Percentiles rank a stretch among this genome's conserved stretches.
These are phyloP conservation scores for Agrochola litura DNA, from an alignment of 2,888 invertebrate species.

Conservation along the genomic window DNA sequence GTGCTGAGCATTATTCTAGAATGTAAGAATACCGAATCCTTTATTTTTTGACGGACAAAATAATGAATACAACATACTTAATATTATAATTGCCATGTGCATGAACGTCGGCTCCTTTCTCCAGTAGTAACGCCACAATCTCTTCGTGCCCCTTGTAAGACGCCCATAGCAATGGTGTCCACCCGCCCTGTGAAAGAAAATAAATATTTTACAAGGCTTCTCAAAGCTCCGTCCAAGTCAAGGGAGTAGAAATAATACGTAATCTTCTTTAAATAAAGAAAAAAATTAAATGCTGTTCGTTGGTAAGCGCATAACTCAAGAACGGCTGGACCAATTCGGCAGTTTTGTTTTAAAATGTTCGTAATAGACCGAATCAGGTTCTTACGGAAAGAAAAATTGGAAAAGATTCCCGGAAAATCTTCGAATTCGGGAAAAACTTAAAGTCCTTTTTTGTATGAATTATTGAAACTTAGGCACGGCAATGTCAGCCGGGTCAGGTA, in stretches of 20 bases:
- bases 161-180: slow-evolving; percentile 99
- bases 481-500: no score
- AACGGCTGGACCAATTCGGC: no score
- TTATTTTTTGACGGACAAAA: neutral
- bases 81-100: slow-evolving; percentile 99
- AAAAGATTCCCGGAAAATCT: no score
- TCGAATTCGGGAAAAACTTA: no score
- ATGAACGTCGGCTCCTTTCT: slow-evolving; percentile 97
- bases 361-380: no score
- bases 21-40: neutral
- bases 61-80: slow-evolving; percentile 70
- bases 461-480: no score
- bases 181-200: slow-evolving; percentile 94
- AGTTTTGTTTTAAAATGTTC: no score
- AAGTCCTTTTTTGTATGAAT: no score
- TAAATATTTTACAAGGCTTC: neutral
- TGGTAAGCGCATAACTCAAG: no score
- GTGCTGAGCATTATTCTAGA: neutral
- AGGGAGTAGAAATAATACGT: neutral
- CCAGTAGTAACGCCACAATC: slow-evolving; percentile 94
- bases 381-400: no score
- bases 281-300: no score
- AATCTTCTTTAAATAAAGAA: no score
- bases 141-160: slow-evolving; percentile 97
- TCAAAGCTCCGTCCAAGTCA: neutral